Conservation (phyloP, 2,888 invertebrate genomes). For the Mayetiola destructor region DNA sequence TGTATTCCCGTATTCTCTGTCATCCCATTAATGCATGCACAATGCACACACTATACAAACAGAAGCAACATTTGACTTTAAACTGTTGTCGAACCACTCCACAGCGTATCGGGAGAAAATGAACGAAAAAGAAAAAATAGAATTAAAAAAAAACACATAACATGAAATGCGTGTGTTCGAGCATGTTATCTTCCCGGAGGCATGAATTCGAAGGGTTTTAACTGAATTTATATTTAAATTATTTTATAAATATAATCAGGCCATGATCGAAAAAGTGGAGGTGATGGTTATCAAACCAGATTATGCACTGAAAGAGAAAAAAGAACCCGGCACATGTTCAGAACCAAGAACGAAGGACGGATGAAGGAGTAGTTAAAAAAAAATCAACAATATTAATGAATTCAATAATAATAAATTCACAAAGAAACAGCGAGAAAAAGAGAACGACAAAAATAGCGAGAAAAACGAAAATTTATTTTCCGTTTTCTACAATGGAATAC, state of each 20-base stretch:
- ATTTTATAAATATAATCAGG: slow-evolving; percentile 11
- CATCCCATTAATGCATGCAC: slow-evolving; percentile 3
- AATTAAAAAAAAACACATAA: no score
- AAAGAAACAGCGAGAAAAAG: no score
- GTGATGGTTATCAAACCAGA: no score
- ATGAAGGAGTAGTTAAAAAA: neutral
- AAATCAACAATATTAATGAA: neutral
- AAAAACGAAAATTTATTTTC: no score
- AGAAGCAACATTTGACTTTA: neutral
- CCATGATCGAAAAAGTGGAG: neutral
- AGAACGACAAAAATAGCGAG: no score
- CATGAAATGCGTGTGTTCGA: neutral
- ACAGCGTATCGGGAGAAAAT: no score
- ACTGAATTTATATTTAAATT: slow-evolving; percentile 8
- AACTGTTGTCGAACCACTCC: neutral
- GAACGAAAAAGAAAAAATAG: no score
- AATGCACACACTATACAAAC: neutral
- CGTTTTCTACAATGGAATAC: no score
- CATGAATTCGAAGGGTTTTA: slow-evolving; percentile 5
- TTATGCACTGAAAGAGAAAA: neutral
- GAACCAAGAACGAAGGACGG: neutral
- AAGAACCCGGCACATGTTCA: neutral
- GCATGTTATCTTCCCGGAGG: slow-evolving; percentile 10
- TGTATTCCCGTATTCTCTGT: neutral
- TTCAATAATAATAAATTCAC: neutral